Conservation (phyloP, 2,797 vertebrate genomes). For the Echeneis naucrates region DNA sequence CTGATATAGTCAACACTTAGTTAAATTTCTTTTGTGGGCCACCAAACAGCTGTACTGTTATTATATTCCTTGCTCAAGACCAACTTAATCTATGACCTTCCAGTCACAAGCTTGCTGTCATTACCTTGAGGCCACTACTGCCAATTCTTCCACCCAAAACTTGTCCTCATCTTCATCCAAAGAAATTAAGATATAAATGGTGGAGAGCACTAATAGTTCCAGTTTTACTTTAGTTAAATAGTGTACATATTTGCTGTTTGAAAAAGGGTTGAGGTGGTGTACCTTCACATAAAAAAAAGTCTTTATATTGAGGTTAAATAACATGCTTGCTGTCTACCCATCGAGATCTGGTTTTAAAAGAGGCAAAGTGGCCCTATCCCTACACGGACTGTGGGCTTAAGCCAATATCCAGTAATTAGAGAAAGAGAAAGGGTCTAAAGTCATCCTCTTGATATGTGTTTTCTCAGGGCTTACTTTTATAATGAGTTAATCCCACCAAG, state of each 20-base stretch:
- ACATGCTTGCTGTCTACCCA: constrained; percentile 21
- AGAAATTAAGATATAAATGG: neutral
- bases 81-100: constrained; percentile 40
- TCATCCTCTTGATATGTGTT: constrained; percentile 35
- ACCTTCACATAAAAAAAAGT: neutral
- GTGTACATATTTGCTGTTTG: neutral
- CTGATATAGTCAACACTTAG: neutral
- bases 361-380: constrained; percentile 15
- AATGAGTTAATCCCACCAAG: constrained; percentile 44
- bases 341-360: constrained; percentile 24
- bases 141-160: neutral
- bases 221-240: neutral
- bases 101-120: constrained; percentile 8
- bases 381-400: constrained; percentile 38
- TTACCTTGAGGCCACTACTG: constrained; percentile 5
- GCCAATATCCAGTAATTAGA: constrained; percentile 54
- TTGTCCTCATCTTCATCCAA: neutral
- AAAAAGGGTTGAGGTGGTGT: neutral
- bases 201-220: neutral
- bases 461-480: constrained; percentile 52
- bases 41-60: constrained; percentile 37
- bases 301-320: constrained; percentile 8
- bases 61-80: constrained; percentile 34
- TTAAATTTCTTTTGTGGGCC: constrained; percentile 46
- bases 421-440: constrained; percentile 56